Conservation (phyloP, 1,140 invertebrate species). For the Tigriopus japonicus region DNA sequence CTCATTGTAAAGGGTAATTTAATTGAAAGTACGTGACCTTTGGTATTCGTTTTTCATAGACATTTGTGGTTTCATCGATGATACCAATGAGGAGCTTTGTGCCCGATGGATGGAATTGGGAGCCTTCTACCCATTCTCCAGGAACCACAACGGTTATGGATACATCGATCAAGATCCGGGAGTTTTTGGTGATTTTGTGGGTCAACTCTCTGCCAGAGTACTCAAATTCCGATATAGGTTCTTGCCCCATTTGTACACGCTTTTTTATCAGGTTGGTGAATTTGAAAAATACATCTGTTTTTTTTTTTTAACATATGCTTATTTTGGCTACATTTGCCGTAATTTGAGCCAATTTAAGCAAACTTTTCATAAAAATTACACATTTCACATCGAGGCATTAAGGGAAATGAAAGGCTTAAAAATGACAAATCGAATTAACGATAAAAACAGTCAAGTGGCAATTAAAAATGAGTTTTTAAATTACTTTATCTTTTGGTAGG, state of each 20-base stretch:
- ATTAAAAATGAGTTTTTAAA: no score
- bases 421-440: no score
- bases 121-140: slow-evolving; percentile 48
- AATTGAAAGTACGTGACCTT: no score
- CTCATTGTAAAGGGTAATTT: no score
- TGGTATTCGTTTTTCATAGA: slow-evolving; percentile 30
- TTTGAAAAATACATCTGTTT: not conserved
- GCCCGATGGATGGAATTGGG: slow-evolving; percentile 62
- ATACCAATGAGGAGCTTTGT: slow-evolving; percentile 51
- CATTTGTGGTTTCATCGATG: slow-evolving; percentile 67
- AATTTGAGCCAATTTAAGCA: no score
- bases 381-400: no score
- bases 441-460: no score
- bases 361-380: no score
- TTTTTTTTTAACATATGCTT: no score
- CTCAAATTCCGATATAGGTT: slow-evolving; percentile 28
- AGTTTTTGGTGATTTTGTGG: not conserved
- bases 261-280: slow-evolving; percentile 23
- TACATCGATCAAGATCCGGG: slow-evolving; percentile 20
- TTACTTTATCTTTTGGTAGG: no score
- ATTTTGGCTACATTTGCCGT: no score
- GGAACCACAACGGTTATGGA: slow-evolving; percentile 21
- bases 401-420: no score
- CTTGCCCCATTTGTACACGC: slow-evolving; percentile 32
- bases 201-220: slow-evolving; percentile 19